phyloP scores from a whole-genome alignment of 1,140 invertebrate species.

The Aphidius gifuensis region DNA sequence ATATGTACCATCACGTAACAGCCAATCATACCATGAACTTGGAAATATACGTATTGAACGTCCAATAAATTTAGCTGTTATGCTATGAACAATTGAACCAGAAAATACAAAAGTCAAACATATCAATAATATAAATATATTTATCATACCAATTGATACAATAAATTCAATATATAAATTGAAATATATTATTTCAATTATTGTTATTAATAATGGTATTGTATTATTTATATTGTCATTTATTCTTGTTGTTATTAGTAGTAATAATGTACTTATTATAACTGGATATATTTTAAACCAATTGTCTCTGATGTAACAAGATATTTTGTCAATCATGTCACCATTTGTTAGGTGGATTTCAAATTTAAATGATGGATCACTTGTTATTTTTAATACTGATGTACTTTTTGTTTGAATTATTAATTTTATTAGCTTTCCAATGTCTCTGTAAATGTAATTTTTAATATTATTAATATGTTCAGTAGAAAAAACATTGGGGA shows the following conservation, averaged over 20 bases:
- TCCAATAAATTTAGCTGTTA: slow-evolving; percentile 57
- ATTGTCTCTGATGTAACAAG: slow-evolving; percentile 43
- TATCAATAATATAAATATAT: slow-evolving; percentile 49
- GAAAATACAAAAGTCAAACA: slow-evolving; percentile 57
- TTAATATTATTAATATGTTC: too few relatives aligned
- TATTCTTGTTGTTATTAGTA: slow-evolving; percentile 41
- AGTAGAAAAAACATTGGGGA: too few relatives aligned
- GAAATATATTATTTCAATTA: slow-evolving; percentile 30
- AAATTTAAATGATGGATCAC: slow-evolving; percentile 40
- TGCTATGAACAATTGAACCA: slow-evolving; percentile 59
- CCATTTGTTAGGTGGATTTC: slow-evolving; percentile 44
- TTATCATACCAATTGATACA: slow-evolving; percentile 53
- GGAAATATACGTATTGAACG: slow-evolving; percentile 53
- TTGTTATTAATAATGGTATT: slow-evolving; percentile 34
- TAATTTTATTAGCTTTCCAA: too few relatives aligned
- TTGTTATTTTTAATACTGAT: too few relatives aligned
- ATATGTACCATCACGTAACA: slow-evolving; percentile 48
- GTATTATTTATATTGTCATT: slow-evolving; percentile 29
- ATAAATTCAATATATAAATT: slow-evolving; percentile 39
- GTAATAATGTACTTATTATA: slow-evolving; percentile 41
- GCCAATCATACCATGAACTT: slow-evolving; percentile 56
- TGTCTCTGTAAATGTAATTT: too few relatives aligned
- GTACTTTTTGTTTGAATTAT: too few relatives aligned
- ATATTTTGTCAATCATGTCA: slow-evolving; percentile 40
- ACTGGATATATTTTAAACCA: slow-evolving; percentile 46